These are phyloP conservation scores for Sylvietta virens DNA, from an alignment of 2,113 vertebrate genomes.

Conservation along the genomic window DNA sequence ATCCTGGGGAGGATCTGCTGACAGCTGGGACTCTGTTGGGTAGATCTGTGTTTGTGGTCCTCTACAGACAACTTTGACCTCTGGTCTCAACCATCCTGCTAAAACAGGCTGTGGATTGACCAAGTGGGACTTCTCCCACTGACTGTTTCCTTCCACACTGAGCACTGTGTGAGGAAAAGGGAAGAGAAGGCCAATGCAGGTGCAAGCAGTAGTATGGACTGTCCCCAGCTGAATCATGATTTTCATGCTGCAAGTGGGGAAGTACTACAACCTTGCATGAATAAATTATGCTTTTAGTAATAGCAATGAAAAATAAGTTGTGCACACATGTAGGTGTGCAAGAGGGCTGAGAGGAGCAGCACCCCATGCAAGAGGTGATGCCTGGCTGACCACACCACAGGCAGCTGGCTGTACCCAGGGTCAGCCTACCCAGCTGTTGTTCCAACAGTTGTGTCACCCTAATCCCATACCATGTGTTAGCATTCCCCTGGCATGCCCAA, in stretches of 20 bases:
- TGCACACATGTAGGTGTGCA: background rate
- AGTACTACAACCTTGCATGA: background rate
- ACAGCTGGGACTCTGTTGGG: rapidly evolving
- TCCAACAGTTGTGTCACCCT: constrained; percentile 25
- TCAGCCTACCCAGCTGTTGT: background rate
- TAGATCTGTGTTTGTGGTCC: background rate
- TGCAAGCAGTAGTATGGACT: background rate
- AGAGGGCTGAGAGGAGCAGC: background rate
- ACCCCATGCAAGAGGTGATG: constrained; percentile 36
- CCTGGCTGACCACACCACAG: background rate
- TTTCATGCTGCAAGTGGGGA: background rate
- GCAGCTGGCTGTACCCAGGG: constrained; percentile 52
- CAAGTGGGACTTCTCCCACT: rapidly evolving
- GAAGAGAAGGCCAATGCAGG: background rate
- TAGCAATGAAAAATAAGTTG: background rate
- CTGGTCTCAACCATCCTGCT: background rate
- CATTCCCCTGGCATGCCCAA: background rate
- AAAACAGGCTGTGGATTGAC: background rate
- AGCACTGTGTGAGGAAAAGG: background rate
- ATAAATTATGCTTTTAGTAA: background rate
- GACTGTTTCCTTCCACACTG: background rate
- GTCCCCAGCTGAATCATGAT: background rate
- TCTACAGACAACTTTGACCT: background rate
- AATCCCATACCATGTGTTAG: background rate
- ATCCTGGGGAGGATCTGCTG: background rate